Evolutionary conservation across 2,888 invertebrate species (phyloP).

Genomic region (Anarsia innoxiella): DNA sequence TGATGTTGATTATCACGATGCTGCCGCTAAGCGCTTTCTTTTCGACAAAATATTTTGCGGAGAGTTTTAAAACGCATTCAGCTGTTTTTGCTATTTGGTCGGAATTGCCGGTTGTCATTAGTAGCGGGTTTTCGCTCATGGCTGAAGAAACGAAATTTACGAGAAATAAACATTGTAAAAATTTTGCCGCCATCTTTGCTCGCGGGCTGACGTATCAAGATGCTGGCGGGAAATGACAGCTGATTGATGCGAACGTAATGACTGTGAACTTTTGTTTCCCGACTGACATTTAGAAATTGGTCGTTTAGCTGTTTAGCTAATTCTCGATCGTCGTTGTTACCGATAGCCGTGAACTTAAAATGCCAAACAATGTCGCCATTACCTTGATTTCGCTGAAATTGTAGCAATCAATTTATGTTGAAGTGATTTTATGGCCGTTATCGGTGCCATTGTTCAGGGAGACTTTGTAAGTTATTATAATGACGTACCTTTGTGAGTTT

Average conservation of each 20-base stretch:
- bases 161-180: conserved; percentile 26
- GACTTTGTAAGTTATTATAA: too few relatives aligned
- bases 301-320: conserved; percentile 1
- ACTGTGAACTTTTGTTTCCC: conserved; percentile 5
- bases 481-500: too few relatives aligned
- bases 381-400: background rate
- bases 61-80: conserved; percentile 69
- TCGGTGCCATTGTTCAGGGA: too few relatives aligned
- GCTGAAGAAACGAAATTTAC: conserved; percentile 20
- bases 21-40: conserved; percentile 68
- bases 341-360: conserved; percentile 27
- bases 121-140: conserved; percentile 43
- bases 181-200: conserved; percentile 29
- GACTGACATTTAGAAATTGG: conserved; percentile 18
- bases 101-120: conserved; percentile 51
- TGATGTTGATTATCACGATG: conserved; percentile 67
- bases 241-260: background rate
- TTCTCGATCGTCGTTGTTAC: background rate
- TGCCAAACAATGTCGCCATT: conserved; percentile 3
- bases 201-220: background rate
- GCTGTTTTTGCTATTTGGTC: conserved; percentile 57
- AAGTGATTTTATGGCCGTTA: background rate
- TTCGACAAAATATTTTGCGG: conserved; percentile 69
- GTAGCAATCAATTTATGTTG: background rate
- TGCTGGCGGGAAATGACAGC: background rate